Evolutionary conservation across 2,797 vertebrate genomes (phyloP).

Genomic region (Somateria mollissima): DNA sequence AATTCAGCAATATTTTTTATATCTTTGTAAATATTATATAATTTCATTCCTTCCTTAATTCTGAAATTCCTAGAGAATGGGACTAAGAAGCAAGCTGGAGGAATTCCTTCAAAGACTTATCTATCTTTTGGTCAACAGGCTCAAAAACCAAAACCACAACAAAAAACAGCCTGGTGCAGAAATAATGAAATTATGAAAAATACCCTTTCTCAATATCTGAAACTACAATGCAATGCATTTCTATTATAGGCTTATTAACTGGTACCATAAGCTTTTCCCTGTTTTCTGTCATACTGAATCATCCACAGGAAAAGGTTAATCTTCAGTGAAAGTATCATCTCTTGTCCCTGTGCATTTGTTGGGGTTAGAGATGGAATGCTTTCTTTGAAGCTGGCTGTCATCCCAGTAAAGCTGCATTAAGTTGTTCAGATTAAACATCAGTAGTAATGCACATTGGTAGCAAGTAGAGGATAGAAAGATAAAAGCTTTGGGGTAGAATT

Average conservation of each 20-base stretch:
- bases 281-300: background rate
- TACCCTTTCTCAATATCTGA: background rate
- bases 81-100: background rate
- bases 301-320: conserved; percentile 49
- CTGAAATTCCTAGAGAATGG: background rate
- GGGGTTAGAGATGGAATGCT: conserved; percentile 14
- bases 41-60: background rate
- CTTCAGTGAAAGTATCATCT: conserved; percentile 37
- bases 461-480: background rate
- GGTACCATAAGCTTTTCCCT: background rate
- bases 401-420: conserved; percentile 53
- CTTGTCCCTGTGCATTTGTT: background rate
- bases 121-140: background rate
- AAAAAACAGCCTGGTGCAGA: background rate
- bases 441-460: background rate
- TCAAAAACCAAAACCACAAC: background rate
- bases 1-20: background rate
- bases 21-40: background rate
- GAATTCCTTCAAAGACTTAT: background rate
- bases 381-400: conserved; percentile 47
- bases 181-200: background rate
- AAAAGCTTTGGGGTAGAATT: conserved; percentile 35
- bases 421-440: conserved; percentile 58
- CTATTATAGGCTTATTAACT: background rate
- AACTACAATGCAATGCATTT: background rate